A percentile compares a stretch with the other conserved stretches of the same genome.
Evolutionary conservation across 2,797 vertebrate species (phyloP).

Genomic region (Delichon dasypus): DNA sequence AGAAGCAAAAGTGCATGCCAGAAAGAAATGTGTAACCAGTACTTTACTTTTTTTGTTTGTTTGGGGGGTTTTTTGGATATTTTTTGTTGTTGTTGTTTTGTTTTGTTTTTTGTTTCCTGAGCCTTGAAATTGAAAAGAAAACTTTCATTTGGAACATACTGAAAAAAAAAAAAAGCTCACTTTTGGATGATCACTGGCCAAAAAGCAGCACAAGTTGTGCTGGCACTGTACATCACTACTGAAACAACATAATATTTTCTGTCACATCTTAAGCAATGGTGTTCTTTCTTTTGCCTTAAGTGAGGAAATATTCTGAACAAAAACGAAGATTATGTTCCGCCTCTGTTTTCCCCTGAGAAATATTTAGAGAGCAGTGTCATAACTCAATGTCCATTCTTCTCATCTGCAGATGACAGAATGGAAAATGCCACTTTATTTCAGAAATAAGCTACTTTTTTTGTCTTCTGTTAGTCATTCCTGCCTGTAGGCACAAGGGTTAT

Average conservation of each 20-base stretch:
- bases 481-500: slow-evolving; percentile 19
- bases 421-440: slow-evolving; percentile 57
- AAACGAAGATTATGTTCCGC: neutral
- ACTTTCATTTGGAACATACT: neutral
- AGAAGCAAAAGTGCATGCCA: neutral
- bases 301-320: slow-evolving; percentile 33
- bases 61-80: too few species aligned
- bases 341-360: slow-evolving; percentile 52
- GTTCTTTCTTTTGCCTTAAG: slow-evolving; percentile 45
- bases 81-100: too few species aligned
- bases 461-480: slow-evolving; percentile 23
- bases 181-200: neutral
- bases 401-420: slow-evolving; percentile 36
- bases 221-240: neutral
- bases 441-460: slow-evolving; percentile 19
- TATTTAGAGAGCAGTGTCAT: slow-evolving; percentile 10
- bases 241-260: slow-evolving; percentile 25
- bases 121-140: neutral
- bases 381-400: slow-evolving; percentile 50
- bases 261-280: slow-evolving; percentile 5
- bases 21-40: neutral
- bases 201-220: slow-evolving; percentile 31
- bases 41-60: neutral
- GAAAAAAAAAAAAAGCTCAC: neutral
- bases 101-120: neutral